Evolutionary conservation across 2,113 vertebrate species (phyloP).

Genomic region (human): GRCh38 chr14:105766001-105766500

Average conservation of each 20-base stretch:
- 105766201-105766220: too few species aligned
- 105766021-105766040: rapidly evolving
- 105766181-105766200: neutral
- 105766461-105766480: too few species aligned
- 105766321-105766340: neutral
- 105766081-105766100: neutral
- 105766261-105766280: rapidly evolving
- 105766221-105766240: too few species aligned
- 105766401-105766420: rapidly evolving
- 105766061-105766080: too few species aligned
- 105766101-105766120: too few species aligned
- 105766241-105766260: rapidly evolving
- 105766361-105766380: too few species aligned
- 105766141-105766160: neutral
- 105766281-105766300: neutral
- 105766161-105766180: neutral
- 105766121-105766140: neutral
- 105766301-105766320: too few species aligned
- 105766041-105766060: neutral
- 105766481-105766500: rapidly evolving
- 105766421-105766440: neutral
- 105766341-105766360: rapidly evolving
- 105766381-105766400: neutral
- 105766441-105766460: too few species aligned
- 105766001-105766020: rapidly evolving